Conservation (phyloP, 1,140 invertebrate genomes). For the Portunus trituberculatus region DNA sequence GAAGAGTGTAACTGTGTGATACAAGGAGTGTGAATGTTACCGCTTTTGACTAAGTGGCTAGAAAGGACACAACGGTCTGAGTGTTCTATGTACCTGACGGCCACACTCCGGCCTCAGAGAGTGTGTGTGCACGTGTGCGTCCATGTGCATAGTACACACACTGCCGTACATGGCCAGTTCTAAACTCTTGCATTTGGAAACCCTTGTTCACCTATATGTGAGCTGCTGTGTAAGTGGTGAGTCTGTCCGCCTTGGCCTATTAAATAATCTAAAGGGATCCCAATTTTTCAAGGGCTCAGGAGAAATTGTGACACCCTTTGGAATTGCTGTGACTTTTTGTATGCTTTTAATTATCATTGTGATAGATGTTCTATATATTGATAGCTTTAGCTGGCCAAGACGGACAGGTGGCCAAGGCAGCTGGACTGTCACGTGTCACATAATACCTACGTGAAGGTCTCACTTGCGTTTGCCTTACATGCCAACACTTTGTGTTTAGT, state of each 20-base stretch:
- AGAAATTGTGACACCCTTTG: slow-evolving; percentile 77
- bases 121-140: slow-evolving; percentile 72
- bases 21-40: slow-evolving; percentile 72
- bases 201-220: slow-evolving; percentile 76
- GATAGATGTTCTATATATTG: slow-evolving; percentile 77
- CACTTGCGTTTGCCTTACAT: slow-evolving; percentile 77
- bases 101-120: slow-evolving; percentile 75
- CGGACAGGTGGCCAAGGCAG: slow-evolving; percentile 74
- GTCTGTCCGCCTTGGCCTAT: slow-evolving; percentile 73
- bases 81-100: slow-evolving; percentile 77
- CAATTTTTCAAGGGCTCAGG: slow-evolving; percentile 77
- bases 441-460: slow-evolving; percentile 75
- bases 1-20: slow-evolving; percentile 71
- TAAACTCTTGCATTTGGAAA: slow-evolving; percentile 76
- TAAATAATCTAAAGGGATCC: slow-evolving; percentile 77
- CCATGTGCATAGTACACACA: slow-evolving; percentile 71
- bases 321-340: slow-evolving; percentile 77
- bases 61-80: slow-evolving; percentile 73
- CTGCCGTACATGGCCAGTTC: slow-evolving; percentile 77
- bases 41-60: slow-evolving; percentile 68
- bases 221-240: slow-evolving; percentile 71
- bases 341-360: slow-evolving; percentile 77
- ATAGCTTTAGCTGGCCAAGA: slow-evolving; percentile 76
- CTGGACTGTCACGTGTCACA: slow-evolving; percentile 75
- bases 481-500: slow-evolving; percentile 75